phyloP scores from a whole-genome alignment of 2,797 vertebrate species.

The Poliocrania exsul region DNA sequence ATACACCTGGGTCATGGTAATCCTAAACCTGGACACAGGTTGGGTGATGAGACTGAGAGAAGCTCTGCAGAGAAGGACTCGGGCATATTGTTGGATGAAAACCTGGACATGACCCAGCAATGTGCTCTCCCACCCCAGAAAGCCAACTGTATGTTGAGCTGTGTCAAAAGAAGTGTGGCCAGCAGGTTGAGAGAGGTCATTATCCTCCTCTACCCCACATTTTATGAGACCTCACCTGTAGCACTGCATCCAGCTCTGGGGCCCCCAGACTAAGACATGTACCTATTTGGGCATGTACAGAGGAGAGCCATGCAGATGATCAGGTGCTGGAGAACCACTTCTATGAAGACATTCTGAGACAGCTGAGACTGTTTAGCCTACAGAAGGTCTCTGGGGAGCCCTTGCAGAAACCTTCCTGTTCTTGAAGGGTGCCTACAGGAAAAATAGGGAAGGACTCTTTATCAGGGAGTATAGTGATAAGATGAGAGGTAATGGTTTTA shows the following conservation, averaged over 20 bases:
- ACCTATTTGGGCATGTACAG: background rate
- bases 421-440: background rate
- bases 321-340: background rate
- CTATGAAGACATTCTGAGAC: background rate
- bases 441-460: background rate
- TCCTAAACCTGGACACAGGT: background rate
- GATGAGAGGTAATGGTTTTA: background rate
- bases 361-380: background rate
- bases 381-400: background rate
- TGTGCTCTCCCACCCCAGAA: fast-evolving
- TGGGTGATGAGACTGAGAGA: background rate
- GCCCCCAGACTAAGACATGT: fast-evolving
- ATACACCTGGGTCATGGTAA: background rate
- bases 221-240: background rate
- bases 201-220: background rate
- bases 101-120: background rate
- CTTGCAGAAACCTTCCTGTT: background rate
- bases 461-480: background rate
- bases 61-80: background rate
- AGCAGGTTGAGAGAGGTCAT: background rate
- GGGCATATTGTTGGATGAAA: background rate
- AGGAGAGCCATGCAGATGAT: background rate
- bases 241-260: background rate
- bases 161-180: background rate
- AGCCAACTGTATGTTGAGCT: background rate